Evolutionary conservation across 2,113 vertebrate species (phyloP).

Genomic region (Bostrychus sinensis): DNA sequence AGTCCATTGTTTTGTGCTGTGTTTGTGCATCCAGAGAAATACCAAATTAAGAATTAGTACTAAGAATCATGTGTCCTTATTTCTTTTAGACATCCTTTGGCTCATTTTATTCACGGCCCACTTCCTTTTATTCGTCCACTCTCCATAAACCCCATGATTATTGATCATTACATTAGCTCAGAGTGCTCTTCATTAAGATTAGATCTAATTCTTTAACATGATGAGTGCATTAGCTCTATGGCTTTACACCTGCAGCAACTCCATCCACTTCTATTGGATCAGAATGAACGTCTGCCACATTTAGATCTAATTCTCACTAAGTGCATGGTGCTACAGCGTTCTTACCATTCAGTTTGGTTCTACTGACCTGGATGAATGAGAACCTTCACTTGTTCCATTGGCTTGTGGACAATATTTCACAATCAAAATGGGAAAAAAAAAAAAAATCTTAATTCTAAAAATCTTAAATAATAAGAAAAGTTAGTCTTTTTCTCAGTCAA

Average conservation of each 20-base stretch:
- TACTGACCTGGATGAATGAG: background rate
- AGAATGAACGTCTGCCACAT: constrained; percentile 18
- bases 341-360: background rate
- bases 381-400: background rate
- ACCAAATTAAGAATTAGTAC: background rate
- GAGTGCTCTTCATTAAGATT: constrained; percentile 60
- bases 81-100: constrained; percentile 51
- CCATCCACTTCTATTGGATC: constrained; percentile 19
- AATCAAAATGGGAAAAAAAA: too few relatives aligned
- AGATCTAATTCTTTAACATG: constrained; percentile 56
- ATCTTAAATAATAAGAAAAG: too few relatives aligned
- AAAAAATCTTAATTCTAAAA: too few relatives aligned
- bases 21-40: background rate
- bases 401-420: too few relatives aligned
- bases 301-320: constrained; percentile 30
- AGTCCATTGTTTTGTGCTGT: background rate
- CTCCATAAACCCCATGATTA: constrained; percentile 66
- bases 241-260: constrained; percentile 20
- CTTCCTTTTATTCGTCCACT: constrained; percentile 56
- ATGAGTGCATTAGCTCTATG: constrained; percentile 33
- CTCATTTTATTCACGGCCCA: constrained; percentile 47
- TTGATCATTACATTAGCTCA: constrained; percentile 56
- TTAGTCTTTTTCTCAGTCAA: too few relatives aligned
- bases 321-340: background rate
- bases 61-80: constrained; percentile 39